A percentile compares a stretch with the other conserved stretches of the same genome.
Conservation (phyloP, 2,888 invertebrate genomes). For the Caenorhabditis wallacei region DNA sequence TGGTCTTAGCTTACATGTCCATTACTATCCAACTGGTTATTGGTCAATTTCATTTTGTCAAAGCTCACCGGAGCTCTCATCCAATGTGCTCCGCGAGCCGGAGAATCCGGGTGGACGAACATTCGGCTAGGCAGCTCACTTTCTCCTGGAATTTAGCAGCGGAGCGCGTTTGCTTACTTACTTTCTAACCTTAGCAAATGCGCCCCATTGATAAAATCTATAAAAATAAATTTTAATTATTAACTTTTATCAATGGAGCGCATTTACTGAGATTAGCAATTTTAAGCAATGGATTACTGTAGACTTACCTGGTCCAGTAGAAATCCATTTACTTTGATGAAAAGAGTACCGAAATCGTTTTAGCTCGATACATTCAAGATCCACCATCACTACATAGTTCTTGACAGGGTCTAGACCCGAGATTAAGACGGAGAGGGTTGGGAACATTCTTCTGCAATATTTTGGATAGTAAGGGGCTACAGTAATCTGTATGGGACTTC, state of each 20-base stretch:
- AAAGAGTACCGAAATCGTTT: conserved; percentile 98
- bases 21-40: conserved; percentile 97
- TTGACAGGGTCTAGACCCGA: conserved; percentile 86
- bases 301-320: conserved; percentile 91
- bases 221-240: no score
- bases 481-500: no score
- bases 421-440: conserved; percentile 95
- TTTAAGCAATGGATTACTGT: no score
- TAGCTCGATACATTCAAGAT: conserved; percentile 88
- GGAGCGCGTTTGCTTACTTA: background rate
- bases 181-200: no score
- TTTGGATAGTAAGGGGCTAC: no score
- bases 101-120: conserved; percentile 96
- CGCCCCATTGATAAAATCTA: no score
- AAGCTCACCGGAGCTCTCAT: conserved; percentile 94
- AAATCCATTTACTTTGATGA: conserved; percentile 97
- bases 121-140: conserved; percentile 89
- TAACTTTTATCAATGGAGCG: no score
- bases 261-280: no score
- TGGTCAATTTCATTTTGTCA: conserved; percentile 98
- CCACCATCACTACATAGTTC: conserved; percentile 80
- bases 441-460: conserved; percentile 93
- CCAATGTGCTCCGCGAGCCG: conserved; percentile 94
- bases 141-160: conserved; percentile 86
- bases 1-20: conserved; percentile 91